Percentiles rank a stretch among this genome's conserved stretches.
phyloP scores from a whole-genome alignment of 1,140 invertebrate genomes.

The Archegozetes longisetosus region DNA sequence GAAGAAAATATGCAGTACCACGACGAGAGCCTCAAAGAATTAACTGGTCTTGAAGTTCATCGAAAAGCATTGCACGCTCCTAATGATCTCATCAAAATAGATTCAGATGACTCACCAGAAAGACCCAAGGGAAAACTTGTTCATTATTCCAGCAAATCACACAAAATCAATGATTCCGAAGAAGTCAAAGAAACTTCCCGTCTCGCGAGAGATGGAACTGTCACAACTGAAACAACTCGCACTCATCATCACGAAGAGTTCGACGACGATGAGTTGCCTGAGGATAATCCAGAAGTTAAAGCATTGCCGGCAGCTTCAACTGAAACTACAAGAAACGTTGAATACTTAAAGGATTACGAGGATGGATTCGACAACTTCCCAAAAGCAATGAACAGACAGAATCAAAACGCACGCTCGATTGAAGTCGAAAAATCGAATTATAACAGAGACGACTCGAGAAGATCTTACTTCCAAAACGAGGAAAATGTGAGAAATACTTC shows the following conservation, averaged over 20 bases:
- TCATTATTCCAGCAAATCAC: conserved; percentile 35
- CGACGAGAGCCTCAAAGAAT: conserved; percentile 22
- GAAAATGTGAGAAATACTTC: conserved; percentile 4
- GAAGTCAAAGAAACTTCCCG: conserved; percentile 51
- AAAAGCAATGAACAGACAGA: conserved; percentile 41
- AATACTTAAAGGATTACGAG: conserved; percentile 34
- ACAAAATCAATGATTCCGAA: conserved; percentile 55
- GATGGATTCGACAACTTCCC: conserved; percentile 53
- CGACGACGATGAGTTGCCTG: conserved; percentile 45
- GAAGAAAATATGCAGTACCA: conserved; percentile 25
- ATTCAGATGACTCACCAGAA: conserved; percentile 6
- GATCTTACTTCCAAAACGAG: neutral
- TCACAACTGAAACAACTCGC: conserved; percentile 53
- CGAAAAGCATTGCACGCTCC: conserved; percentile 18
- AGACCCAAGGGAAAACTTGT: conserved; percentile 17
- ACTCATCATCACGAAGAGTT: conserved; percentile 40
- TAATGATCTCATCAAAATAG: conserved; percentile 17
- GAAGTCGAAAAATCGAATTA: neutral
- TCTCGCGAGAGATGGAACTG: conserved; percentile 48
- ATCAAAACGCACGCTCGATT: conserved; percentile 14
- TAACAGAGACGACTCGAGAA: conserved; percentile 1
- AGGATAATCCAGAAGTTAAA: conserved; percentile 23
- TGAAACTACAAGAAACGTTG: conserved; percentile 37
- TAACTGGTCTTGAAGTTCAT: conserved; percentile 22
- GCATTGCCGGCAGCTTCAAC: conserved; percentile 31